Evolutionary conservation across 2,113 vertebrate species (phyloP).

Genomic region (Ivindomyrus marchei): DNA sequence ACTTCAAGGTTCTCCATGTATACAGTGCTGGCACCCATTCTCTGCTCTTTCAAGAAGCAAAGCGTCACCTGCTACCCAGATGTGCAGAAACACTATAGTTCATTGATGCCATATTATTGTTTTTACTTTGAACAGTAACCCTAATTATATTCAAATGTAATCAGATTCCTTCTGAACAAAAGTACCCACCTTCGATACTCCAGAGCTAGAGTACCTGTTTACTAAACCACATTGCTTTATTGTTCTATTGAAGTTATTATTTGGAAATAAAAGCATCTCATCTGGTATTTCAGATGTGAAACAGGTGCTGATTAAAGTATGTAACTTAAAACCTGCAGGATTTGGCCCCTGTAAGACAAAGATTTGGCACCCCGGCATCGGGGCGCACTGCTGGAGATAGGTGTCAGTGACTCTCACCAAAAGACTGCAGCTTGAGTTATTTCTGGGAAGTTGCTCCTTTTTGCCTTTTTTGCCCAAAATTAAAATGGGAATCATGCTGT

Average conservation of each 20-base stretch:
- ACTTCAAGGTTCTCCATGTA: not conserved
- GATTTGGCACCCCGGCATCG: not conserved
- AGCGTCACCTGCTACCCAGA: slow-evolving; percentile 8
- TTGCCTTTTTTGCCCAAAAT: not conserved
- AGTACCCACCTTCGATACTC: not conserved
- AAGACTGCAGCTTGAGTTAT: not conserved
- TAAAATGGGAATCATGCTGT: slow-evolving; percentile 5
- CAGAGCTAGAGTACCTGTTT: not conserved
- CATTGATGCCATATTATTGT: not conserved
- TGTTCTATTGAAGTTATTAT: not conserved
- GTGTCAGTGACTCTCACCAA: not conserved
- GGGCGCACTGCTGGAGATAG: not conserved
- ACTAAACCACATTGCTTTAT: not conserved
- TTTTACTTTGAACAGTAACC: not conserved
- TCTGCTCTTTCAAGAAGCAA: not conserved
- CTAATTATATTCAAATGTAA: not conserved
- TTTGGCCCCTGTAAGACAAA: not conserved
- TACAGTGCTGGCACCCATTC: not conserved
- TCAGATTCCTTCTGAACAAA: not conserved
- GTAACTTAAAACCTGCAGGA: not conserved
- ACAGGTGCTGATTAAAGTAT: not conserved
- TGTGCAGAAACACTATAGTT: not conserved
- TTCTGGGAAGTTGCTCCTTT: not conserved
- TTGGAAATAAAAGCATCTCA: not conserved
- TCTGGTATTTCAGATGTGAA: not conserved